Evolutionary conservation across 2,113 vertebrate species (phyloP), one percentile per base, ranked within the genome.

Genomic region (Anguilla rostrata): DNA sequence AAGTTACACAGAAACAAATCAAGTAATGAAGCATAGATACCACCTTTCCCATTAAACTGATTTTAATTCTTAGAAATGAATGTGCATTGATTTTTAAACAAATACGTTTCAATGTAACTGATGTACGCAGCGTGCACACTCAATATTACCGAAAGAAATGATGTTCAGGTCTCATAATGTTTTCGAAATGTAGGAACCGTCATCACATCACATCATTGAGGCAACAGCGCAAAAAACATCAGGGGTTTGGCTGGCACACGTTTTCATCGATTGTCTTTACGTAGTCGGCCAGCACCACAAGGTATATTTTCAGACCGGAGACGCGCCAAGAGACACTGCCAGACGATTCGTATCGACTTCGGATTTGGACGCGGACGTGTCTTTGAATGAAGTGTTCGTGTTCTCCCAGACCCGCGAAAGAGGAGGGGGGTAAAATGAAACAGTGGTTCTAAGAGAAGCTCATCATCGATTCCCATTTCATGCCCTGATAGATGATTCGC

Each of bases 401-500:
- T 71, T 71, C 63, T 71, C 26, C 63, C 63, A 22, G 6, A 71
- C 4, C 34, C 71, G 26, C 2, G 71, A 75, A 75, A 75, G 71
- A 6, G 34, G 71, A 34, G 71, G 71, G 9, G 6, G 5, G 71
- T 34, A 75, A 75, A 75, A 75, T 75, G 71, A 75, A 75, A 75
- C 71, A 34, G 71, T 75, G 71, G 71, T 22, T 34, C 71, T 75
- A 7, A 75, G 71, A 5, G 9, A 14, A 34, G 71, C 71, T 75
- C n/a, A 34, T 75, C 71, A 75, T 75, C n/a, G 71, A 75, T 34
- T 75, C 71, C 71, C n/a, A 34, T 75, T 75, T 75, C 71, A 34
- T 75, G 71, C 71, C 71, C 71, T 75, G 71, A 75, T 75, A 75
- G 71, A 75, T 75, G 71, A 5, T 75, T 34, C 5, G n/a, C 12